Conservation (phyloP, 37 sponge, comb jelly and placozoan genomes). For the Geodia barretti region DNA sequence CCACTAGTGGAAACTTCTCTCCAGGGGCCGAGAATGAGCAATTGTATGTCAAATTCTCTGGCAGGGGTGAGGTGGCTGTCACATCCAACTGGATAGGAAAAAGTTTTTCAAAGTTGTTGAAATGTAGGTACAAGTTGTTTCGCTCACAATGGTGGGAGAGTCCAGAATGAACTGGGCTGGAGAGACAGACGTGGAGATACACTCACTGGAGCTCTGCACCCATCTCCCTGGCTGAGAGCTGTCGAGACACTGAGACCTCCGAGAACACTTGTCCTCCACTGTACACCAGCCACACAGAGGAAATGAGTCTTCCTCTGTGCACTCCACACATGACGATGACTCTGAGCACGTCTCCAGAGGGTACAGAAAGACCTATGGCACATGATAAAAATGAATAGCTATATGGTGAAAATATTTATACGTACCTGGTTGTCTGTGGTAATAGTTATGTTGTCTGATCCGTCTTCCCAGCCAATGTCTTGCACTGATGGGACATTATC, state of each 20-base stretch:
- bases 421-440: not conserved
- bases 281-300: constrained; percentile 94
- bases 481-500: not conserved
- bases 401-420: too few relatives aligned
- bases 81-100: constrained; percentile 9
- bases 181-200: constrained; percentile 13
- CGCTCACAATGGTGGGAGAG: constrained; percentile 16
- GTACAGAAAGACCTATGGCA: constrained; percentile 44
- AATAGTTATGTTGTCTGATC: not conserved
- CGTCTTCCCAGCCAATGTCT: not conserved
- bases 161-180: constrained; percentile 31
- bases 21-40: constrained; percentile 24
- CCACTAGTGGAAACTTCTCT: constrained; percentile 10
- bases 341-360: constrained; percentile 58
- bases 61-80: constrained; percentile 15
- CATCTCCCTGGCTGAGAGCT: constrained; percentile 41
- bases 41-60: constrained; percentile 21
- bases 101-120: too few relatives aligned
- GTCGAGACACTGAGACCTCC: constrained; percentile 67
- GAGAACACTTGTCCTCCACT: constrained; percentile 86
- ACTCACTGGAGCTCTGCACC: constrained; percentile 22
- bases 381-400: too few relatives aligned
- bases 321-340: constrained; percentile 38
- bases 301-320: constrained; percentile 29
- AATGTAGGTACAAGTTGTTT: too few relatives aligned